Percentiles rank a stretch among this genome's conserved stretches.
phyloP scores from a whole-genome alignment of 2,797 vertebrate genomes.

The Tadarida brasiliensis region DNA sequence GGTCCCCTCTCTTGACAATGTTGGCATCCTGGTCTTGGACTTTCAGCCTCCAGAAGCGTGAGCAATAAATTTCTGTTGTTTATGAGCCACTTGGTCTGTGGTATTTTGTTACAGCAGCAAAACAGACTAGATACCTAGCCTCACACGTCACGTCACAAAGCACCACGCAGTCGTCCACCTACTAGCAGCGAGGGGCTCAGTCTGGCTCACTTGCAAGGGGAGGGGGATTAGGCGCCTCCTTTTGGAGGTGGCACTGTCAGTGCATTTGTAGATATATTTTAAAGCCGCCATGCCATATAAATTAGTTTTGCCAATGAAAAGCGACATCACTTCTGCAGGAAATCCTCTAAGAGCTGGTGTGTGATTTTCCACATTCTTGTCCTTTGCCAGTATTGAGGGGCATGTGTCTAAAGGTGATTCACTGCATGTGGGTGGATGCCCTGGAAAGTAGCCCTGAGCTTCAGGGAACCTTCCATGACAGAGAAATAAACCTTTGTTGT shows the following conservation, averaged over 20 bases:
- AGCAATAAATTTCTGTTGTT: background rate
- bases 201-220: background rate
- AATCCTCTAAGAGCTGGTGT: background rate
- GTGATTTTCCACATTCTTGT: background rate
- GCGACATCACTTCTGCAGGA: background rate
- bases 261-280: background rate
- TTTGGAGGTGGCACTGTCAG: background rate
- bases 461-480: background rate
- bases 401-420: background rate
- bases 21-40: background rate
- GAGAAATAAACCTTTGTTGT: background rate
- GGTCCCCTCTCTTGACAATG: background rate
- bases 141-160: background rate
- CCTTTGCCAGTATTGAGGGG: background rate
- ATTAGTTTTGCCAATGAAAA: background rate
- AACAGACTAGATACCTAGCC: background rate
- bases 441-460: background rate
- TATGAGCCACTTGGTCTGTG: no score
- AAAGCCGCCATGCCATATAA: background rate
- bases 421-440: background rate
- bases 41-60: background rate
- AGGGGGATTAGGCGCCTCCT: background rate
- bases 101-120: background rate
- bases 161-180: background rate
- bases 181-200: background rate